These are phyloP conservation scores for Drosophila antonietae DNA, from an alignment of 2,888 invertebrate genomes.

Conservation along the genomic window DNA sequence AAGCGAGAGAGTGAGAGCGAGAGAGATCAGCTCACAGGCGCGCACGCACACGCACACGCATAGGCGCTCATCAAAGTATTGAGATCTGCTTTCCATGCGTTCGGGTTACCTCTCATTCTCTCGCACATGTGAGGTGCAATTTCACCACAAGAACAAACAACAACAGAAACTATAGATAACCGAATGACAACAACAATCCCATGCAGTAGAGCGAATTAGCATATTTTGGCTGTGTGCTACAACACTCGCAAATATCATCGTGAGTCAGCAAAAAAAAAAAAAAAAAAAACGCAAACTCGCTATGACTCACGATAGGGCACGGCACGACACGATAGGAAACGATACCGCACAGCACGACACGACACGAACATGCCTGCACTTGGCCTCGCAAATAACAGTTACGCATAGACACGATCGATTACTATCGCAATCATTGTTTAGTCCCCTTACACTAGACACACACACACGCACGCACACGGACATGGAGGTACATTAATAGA, in stretches of 20 bases:
- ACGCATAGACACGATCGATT: conserved; percentile 41
- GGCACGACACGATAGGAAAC: conserved; percentile 10
- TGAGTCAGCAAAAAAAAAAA: conserved; percentile 41
- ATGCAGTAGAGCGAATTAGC: conserved; percentile 32
- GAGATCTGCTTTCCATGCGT: conserved; percentile 12
- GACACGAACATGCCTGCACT: conserved; percentile 7
- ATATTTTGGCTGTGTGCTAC: conserved; percentile 34
- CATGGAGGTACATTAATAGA: not conserved
- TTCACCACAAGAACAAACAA: conserved; percentile 56
- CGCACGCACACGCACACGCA: not conserved
- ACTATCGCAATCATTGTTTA: conserved; percentile 38
- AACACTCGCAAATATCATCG: conserved; percentile 41
- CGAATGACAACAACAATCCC: not conserved
- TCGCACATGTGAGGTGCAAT: conserved; percentile 30
- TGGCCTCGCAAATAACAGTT: conserved; percentile 39
- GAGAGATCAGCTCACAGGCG: not conserved
- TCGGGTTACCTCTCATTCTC: not conserved
- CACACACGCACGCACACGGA: conserved; percentile 10
- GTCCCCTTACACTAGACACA: conserved; percentile 14
- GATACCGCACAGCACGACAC: conserved; percentile 8
- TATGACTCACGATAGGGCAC: conserved; percentile 45
- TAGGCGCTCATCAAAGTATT: not conserved
- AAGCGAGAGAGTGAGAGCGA: conserved; percentile 2
- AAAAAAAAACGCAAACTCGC: not conserved
- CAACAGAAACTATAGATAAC: conserved; percentile 30